Base-by-base conservation (phyloP, 2,888 invertebrate genomes). In the Scaptomyza reducta region DNA sequence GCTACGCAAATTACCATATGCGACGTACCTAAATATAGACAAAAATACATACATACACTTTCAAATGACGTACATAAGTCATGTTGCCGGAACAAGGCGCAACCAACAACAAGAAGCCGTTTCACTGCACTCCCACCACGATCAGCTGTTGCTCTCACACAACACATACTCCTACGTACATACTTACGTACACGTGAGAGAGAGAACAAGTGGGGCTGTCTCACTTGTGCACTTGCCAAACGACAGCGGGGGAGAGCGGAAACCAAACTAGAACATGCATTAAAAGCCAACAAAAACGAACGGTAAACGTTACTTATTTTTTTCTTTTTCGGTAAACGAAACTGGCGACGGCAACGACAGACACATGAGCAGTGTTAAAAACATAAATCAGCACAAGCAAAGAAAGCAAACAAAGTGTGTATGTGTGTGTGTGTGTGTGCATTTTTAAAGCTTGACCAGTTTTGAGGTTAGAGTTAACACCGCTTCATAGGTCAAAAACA, bases 391-490 rank as follows among this genome's bases (percentile, higher is more conserved):
- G 62, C 51, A 47, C 49, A 62, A 66, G 57, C 62, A 64, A 73
- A 76, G 70, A 80, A 72, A 79, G 78, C 59, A 46, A 58, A 66
- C 63, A 69, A 65, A n/a, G n/a, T 16, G 11, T 14, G 5, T 38
- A 25, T 55, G 9, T 40, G 14, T 60, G 42, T 60, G 42, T 35
- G 33, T 50, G 57, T 40, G 18, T 57, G 55, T 55, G n/a, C 46
- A 59, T 56, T 45, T 73, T 42, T 55, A 41, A 54, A 60, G 59
- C 59, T 54, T 58, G 70, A 67, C 75, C 69, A 67, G 67, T 70
- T 79, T 82, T 82, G 79, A 87, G 87, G 82, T 85, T 87, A 84
- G 85, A 83, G 77, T 58, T 56, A 60, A 50, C 55, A 38, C 77
- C 71, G 74, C 72, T 71, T 74, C 74, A 59, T 62, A 63, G 77